phyloP scores from a whole-genome alignment of 2,797 vertebrate species.

The Meda fulgida region DNA sequence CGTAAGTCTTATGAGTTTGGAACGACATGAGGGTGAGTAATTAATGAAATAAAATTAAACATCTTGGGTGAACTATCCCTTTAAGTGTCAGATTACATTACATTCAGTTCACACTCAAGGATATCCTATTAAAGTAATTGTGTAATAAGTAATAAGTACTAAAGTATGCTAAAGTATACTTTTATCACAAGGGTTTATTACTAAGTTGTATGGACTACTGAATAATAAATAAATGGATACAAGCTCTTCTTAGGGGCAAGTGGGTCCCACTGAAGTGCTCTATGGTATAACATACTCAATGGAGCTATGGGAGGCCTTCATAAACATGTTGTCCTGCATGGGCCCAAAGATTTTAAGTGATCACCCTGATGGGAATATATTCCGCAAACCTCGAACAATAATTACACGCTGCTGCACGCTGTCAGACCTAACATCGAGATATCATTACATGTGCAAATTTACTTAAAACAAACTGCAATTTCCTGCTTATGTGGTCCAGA shows the following conservation, averaged over 20 bases:
- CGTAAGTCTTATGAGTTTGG: too few relatives aligned
- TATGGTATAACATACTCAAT: neutral
- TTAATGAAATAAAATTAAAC: too few relatives aligned
- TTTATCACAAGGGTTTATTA: neutral
- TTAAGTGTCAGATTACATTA: neutral
- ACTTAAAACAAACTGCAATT: constrained; percentile 58
- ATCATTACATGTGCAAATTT: constrained; percentile 56
- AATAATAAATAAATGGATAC: neutral
- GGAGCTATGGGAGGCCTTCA: constrained; percentile 2
- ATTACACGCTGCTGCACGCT: constrained; percentile 51
- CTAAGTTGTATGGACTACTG: neutral
- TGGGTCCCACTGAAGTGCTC: neutral
- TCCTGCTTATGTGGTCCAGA: constrained; percentile 54
- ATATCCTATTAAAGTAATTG: neutral
- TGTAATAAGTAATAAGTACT: neutral
- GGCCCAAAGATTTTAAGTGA: constrained; percentile 3
- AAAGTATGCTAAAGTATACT: neutral
- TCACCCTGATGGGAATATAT: constrained; percentile 23
- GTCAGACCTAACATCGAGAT: constrained; percentile 53
- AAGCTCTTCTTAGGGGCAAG: neutral
- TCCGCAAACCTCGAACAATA: constrained; percentile 37
- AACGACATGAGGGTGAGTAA: too few relatives aligned
- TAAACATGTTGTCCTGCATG: constrained; percentile 5
- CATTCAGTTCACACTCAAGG: neutral
- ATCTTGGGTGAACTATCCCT: too few relatives aligned